These are phyloP conservation scores for Leptinotarsa peninsularis DNA, from an alignment of 2,888 invertebrate species.

Conservation along the genomic window DNA sequence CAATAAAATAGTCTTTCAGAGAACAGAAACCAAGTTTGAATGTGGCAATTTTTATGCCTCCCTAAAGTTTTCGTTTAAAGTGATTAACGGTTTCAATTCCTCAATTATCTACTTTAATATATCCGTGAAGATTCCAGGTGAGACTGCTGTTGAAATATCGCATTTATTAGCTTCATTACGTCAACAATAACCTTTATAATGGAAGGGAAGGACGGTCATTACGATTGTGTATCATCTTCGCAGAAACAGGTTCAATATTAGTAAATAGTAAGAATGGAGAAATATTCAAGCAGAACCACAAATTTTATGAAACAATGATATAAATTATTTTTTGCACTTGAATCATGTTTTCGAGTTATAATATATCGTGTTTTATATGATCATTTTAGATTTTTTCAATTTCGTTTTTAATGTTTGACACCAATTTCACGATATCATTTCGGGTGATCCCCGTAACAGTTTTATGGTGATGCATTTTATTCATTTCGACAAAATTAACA, in stretches of 20 bases:
- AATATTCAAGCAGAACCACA: background rate
- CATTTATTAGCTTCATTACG: background rate
- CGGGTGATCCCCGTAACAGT: background rate
- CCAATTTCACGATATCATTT: background rate
- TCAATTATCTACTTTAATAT: no score
- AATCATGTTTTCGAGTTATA: no score
- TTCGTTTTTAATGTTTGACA: no score
- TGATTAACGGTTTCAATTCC: no score
- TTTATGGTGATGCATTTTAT: constrained; percentile 3
- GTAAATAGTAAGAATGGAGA: background rate
- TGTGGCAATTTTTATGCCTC: no score
- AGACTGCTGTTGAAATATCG: background rate
- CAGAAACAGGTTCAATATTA: background rate
- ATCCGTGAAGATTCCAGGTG: background rate
- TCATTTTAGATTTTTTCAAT: no score
- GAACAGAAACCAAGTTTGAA: no score
- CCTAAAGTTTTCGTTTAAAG: no score
- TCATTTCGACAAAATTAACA: constrained; percentile 1
- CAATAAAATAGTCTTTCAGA: no score
- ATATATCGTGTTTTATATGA: no score
- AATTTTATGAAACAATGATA: background rate
- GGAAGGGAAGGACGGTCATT: background rate
- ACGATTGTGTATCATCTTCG: background rate
- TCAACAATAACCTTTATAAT: background rate
- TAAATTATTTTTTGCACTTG: no score